phyloP scores from a whole-genome alignment of 2,113 vertebrate species.

The Gnathonemus echidnorhynchus region DNA sequence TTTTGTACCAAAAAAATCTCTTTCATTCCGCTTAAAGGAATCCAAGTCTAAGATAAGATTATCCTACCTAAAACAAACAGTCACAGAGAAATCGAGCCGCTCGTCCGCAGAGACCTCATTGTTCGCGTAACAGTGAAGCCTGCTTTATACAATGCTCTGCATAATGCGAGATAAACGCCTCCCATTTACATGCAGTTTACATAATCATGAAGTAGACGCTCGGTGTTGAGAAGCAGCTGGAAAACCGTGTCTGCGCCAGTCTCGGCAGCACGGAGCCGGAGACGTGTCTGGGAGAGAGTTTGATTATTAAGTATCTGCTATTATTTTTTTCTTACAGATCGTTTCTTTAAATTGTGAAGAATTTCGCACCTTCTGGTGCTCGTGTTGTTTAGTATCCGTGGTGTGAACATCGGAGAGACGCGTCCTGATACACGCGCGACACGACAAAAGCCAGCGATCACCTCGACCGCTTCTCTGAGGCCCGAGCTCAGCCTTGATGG shows the following conservation, averaged over 20 bases:
- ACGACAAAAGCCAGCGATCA: neutral
- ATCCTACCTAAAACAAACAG: neutral
- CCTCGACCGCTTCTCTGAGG: neutral
- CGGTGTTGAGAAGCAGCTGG: neutral
- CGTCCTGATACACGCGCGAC: neutral
- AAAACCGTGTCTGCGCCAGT: neutral
- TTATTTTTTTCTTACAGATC: neutral
- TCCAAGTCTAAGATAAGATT: neutral
- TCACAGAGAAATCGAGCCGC: neutral
- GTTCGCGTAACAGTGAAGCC: neutral
- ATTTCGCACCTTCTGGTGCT: neutral
- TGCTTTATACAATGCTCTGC: neutral
- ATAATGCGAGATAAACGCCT: slow-evolving; percentile 3
- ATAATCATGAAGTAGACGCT: neutral
- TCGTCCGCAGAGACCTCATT: neutral
- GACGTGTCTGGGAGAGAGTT: neutral
- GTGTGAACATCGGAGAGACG: neutral
- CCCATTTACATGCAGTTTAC: neutral
- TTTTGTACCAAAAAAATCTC: neutral
- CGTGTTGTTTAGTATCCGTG: neutral
- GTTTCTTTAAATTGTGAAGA: neutral
- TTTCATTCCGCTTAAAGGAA: neutral
- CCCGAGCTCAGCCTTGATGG: neutral
- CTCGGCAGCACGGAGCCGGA: neutral
- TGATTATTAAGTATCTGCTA: neutral